A percentile compares a stretch with the other conserved stretches of the same genome.
Evolutionary conservation across 1,140 invertebrate species (phyloP).

Genomic region (Nasonia giraulti): DNA sequence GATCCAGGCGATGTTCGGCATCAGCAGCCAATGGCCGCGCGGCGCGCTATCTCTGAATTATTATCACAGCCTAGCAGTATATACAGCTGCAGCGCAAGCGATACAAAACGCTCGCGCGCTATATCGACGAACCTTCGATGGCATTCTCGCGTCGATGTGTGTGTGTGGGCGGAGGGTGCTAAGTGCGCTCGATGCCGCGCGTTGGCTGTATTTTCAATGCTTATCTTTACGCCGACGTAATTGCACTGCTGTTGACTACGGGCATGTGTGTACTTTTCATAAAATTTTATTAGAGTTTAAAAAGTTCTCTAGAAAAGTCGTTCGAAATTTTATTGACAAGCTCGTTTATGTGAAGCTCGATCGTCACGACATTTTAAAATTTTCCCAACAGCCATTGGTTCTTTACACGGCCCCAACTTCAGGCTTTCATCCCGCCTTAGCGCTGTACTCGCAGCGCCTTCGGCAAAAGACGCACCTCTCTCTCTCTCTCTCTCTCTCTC

Average conservation of each 20-base stretch:
- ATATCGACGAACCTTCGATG: conserved; percentile 14
- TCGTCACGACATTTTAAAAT: background rate
- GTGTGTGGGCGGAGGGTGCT: background rate
- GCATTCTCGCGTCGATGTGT: background rate
- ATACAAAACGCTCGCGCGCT: background rate
- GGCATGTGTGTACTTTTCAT: too few species aligned
- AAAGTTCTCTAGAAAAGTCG: too few species aligned
- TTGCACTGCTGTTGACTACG: too few species aligned
- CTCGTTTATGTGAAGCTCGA: too few species aligned
- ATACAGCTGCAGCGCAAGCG: background rate
- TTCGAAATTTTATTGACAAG: too few species aligned
- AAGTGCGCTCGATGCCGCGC: background rate
- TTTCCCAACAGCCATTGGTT: too few species aligned
- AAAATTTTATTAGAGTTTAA: too few species aligned
- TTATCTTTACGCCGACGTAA: background rate
- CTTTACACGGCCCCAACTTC: background rate
- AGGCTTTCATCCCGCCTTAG: background rate
- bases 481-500: too few species aligned
- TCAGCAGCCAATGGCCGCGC: background rate
- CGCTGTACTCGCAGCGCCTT: background rate
- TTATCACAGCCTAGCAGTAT: conserved; percentile 25
- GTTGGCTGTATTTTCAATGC: background rate
- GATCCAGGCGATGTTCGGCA: background rate
- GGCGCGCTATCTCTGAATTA: conserved; percentile 44
- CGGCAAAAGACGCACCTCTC: background rate